Evolutionary conservation across 2,888 invertebrate species (phyloP).

Genomic region (Muscina levida): DNA sequence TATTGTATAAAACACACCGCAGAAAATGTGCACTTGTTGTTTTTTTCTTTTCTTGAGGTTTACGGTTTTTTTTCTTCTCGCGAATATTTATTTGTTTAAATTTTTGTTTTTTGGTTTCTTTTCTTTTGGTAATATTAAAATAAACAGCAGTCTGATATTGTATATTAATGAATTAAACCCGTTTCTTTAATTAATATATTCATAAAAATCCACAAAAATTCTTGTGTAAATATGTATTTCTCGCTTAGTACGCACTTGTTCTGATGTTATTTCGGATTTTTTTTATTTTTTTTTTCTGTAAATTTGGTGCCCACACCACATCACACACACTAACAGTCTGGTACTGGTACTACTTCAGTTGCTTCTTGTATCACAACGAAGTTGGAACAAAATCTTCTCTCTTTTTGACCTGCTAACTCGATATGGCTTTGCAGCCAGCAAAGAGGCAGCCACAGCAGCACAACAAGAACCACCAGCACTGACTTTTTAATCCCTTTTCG

Average conservation of each 20-base stretch:
- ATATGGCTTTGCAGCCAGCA: conserved; percentile 13
- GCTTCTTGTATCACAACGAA: conserved; percentile 4
- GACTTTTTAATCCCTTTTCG: conserved; percentile 51
- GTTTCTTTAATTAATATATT: conserved; percentile 49
- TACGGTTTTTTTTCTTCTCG: neutral
- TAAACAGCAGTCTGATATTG: neutral
- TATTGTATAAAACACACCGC: conserved; percentile 14
- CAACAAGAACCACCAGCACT: conserved; percentile 10
- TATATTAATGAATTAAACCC: conserved; percentile 33
- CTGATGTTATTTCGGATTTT: conserved; percentile 1
- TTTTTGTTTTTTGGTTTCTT: no score
- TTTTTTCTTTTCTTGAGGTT: conserved; percentile 50
- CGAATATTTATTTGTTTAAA: no score
- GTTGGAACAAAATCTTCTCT: conserved; percentile 42
- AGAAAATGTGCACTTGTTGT: conserved; percentile 50
- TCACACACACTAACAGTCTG: no score
- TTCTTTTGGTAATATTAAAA: neutral
- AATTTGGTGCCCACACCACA: conserved; percentile 12
- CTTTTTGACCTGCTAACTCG: conserved; percentile 8
- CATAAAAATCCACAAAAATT: conserved; percentile 36
- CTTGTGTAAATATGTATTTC: conserved; percentile 53
- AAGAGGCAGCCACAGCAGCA: neutral
- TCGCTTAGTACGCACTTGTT: conserved; percentile 48
- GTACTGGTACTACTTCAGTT: conserved; percentile 17
- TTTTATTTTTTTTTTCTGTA: neutral